Conservation (phyloP, 2,888 invertebrate species). For the Siphonodentalium dalli region DNA sequence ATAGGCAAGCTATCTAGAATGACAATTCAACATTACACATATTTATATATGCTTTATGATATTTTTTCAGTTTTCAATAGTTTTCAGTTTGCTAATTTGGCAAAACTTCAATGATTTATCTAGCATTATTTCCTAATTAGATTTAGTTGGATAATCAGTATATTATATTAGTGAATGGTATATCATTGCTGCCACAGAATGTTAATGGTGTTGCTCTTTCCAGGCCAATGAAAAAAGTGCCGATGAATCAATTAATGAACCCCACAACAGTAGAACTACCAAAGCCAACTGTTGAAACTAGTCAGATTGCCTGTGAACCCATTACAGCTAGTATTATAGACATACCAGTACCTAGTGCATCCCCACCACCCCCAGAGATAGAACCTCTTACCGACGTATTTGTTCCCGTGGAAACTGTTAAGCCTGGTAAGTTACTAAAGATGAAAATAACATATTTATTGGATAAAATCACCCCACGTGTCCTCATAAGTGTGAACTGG, state of each 20-base stretch:
- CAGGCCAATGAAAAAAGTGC: not conserved
- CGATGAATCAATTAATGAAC: conserved; percentile 8
- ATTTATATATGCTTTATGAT: too few relatives aligned
- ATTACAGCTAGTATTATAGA: conserved; percentile 34
- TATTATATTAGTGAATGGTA: too few relatives aligned
- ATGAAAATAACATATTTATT: not conserved
- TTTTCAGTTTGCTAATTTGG: too few relatives aligned
- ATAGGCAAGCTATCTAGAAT: too few relatives aligned
- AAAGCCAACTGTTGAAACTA: conserved; percentile 14
- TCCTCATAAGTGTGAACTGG: not conserved
- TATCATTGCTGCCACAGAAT: too few relatives aligned
- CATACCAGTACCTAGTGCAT: conserved; percentile 12
- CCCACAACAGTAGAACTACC: not conserved
- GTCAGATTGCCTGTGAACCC: conserved; percentile 21
- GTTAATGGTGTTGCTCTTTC: too few relatives aligned
- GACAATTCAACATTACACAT: too few relatives aligned
- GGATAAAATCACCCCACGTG: not conserved
- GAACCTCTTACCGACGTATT: conserved; percentile 75
- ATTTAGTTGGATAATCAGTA: too few relatives aligned
- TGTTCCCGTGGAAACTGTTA: conserved; percentile 79
- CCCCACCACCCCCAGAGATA: conserved; percentile 63
- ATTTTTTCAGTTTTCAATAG: too few relatives aligned
- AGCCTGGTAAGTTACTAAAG: conserved; percentile 70
- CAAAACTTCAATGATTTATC: too few relatives aligned
- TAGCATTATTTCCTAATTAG: too few relatives aligned